Base-by-base conservation (phyloP, 2,113 vertebrate species). In the Sturnus vulgaris region DNA sequence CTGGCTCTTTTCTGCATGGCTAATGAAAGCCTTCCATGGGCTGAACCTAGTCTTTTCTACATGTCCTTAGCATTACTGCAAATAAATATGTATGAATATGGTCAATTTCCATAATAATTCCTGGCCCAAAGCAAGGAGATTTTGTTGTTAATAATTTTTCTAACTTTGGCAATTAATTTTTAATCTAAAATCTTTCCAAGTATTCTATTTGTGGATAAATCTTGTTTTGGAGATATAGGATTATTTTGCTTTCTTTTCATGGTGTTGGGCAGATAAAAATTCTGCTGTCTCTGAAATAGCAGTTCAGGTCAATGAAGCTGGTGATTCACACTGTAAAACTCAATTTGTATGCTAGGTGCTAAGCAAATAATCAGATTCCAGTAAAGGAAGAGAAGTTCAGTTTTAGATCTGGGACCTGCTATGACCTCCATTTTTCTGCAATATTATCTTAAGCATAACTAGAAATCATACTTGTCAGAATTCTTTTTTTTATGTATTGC, bases 331-430 rank as follows among this genome's bases (percentile, higher is more conserved):
- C 55, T 91, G 42, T 81, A 77, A 95, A 93, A 78, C 65, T 83
- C 10, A 76, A 37, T 90, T 92, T 89, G 52, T 91, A 2, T 77
- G 73, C 39, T 56, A 93, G 42, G 25, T 92, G 37, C 56, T 91
- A 77, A 85, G 88, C 55, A 94, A 92, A 87, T 92, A 68, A 91
- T 86, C 46, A 82, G 39, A 71, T 88, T 85, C 50, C 77, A 77
- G 53, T 59, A 75, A 77, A 52, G 50, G 33, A 78, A 76, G 33
- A 82, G 53, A 56, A 47, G 11, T 60, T 79, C 50, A 19, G 20
- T 82, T 90, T 72, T 91, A 68, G 52, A 84, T 57, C 40, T 91
- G 30, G 10, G 17, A 77, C 83, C 40, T 25, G 37, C 53, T 78
- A 21, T 69, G 68, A 64, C 60, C 57, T 91, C 44, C 9, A 19